phyloP scores from a whole-genome alignment of 64 coral and sea anemone genomes.

The Trachythela sp. region DNA sequence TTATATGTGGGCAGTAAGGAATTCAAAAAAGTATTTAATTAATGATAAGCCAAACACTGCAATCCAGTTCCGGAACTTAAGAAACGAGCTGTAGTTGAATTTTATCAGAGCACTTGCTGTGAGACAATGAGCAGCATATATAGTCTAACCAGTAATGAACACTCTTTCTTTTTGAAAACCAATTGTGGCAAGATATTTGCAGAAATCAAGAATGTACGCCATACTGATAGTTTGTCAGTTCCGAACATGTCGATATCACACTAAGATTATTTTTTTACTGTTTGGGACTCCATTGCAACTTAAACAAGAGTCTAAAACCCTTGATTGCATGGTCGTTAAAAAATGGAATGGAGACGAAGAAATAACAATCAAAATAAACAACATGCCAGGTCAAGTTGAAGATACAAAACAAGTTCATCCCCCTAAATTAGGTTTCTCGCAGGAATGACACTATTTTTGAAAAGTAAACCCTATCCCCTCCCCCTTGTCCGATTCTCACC shows the following conservation, averaged over 20 bases:
- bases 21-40: too few relatives aligned
- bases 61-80: too few relatives aligned
- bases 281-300: neutral
- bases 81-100: too few relatives aligned
- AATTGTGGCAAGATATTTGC: neutral
- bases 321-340: neutral
- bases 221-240: neutral
- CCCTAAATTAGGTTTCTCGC: too few relatives aligned
- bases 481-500: too few relatives aligned
- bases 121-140: too few relatives aligned
- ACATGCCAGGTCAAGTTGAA: neutral
- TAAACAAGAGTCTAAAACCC: neutral
- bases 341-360: neutral
- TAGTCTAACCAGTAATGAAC: too few relatives aligned
- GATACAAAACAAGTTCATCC: neutral
- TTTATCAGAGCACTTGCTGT: too few relatives aligned
- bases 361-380: neutral
- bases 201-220: neutral
- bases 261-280: neutral
- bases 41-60: too few relatives aligned
- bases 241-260: neutral
- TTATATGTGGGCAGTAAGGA: too few relatives aligned
- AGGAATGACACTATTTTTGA: too few relatives aligned
- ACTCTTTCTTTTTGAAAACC: neutral
- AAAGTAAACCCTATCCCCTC: too few relatives aligned